These are phyloP conservation scores for Delphinus delphis DNA, from an alignment of 2,113 vertebrate genomes.

Conservation along the genomic window DNA sequence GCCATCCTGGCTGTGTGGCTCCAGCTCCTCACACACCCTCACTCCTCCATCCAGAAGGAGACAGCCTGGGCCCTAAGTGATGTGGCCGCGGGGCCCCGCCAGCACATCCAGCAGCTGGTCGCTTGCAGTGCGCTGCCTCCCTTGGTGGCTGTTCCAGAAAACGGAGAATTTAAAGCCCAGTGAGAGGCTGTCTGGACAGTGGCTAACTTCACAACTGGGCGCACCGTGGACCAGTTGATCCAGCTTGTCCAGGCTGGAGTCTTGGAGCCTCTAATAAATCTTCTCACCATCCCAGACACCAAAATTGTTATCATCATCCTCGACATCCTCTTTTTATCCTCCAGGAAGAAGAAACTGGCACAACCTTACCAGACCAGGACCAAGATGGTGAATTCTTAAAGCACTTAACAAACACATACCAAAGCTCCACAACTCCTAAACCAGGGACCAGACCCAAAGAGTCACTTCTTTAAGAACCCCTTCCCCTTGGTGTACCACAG, in stretches of 20 bases:
- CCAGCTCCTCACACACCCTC: slow-evolving; percentile 85
- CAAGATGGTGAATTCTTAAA: not conserved
- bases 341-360: slow-evolving; percentile 51
- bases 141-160: slow-evolving; percentile 87
- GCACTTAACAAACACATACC: not conserved
- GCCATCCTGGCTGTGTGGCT: slow-evolving; percentile 86
- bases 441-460: not conserved
- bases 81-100: slow-evolving; percentile 89
- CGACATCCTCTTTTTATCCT: no score
- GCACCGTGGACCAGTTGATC: slow-evolving; percentile 89
- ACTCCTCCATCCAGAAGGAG: slow-evolving; percentile 90
- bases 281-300: slow-evolving; percentile 87
- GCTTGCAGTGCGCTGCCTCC: slow-evolving; percentile 85
- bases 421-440: not conserved
- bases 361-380: not conserved
- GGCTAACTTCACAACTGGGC: slow-evolving; percentile 91
- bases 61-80: slow-evolving; percentile 92
- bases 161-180: slow-evolving; percentile 92
- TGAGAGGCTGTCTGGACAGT: slow-evolving; percentile 92
- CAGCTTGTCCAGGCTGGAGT: slow-evolving; percentile 87
- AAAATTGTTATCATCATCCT: no score
- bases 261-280: slow-evolving; percentile 89
- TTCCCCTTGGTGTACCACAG: not conserved
- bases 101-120: slow-evolving; percentile 93
- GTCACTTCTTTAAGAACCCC: not conserved